Evolutionary conservation across 2,888 invertebrate species (phyloP).

Genomic region (Xestobium rufovillosum): DNA sequence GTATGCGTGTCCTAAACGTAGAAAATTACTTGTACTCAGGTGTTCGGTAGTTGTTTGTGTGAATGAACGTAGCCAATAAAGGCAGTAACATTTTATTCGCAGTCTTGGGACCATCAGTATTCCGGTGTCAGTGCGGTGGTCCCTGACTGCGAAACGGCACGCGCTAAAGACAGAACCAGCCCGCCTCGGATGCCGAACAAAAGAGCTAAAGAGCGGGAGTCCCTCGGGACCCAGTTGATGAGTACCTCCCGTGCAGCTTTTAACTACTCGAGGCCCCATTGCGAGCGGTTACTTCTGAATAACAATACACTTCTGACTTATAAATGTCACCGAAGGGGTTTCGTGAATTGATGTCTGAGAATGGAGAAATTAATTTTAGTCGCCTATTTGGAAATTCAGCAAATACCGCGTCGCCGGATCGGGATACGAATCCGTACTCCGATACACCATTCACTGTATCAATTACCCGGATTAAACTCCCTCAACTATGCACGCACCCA

Average conservation of each 20-base stretch:
- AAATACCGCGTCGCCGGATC: slow-evolving; percentile 40
- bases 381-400: slow-evolving; percentile 41
- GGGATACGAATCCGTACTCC: no score
- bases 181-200: slow-evolving; percentile 30
- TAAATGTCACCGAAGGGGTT: slow-evolving; percentile 43
- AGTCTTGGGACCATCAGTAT: slow-evolving; percentile 26
- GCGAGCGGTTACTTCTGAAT: slow-evolving; percentile 40
- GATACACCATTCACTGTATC: no score
- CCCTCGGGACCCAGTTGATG: slow-evolving; percentile 40
- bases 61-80: slow-evolving; percentile 36
- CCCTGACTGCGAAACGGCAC: slow-evolving; percentile 13
- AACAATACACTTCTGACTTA: slow-evolving; percentile 45
- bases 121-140: slow-evolving; percentile 1
- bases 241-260: slow-evolving; percentile 41
- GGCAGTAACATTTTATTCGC: slow-evolving; percentile 26
- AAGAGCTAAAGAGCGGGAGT: slow-evolving; percentile 33
- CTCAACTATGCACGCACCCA: no score
- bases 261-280: slow-evolving; percentile 40
- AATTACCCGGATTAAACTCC: no score
- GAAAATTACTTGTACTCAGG: no score
- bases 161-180: slow-evolving; percentile 12
- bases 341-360: slow-evolving; percentile 42
- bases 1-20: no score
- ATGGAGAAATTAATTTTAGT: slow-evolving; percentile 43
- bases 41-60: no score